Base-by-base conservation (phyloP, 1,140 invertebrate species). In the Drosophila yakuba region DNA sequence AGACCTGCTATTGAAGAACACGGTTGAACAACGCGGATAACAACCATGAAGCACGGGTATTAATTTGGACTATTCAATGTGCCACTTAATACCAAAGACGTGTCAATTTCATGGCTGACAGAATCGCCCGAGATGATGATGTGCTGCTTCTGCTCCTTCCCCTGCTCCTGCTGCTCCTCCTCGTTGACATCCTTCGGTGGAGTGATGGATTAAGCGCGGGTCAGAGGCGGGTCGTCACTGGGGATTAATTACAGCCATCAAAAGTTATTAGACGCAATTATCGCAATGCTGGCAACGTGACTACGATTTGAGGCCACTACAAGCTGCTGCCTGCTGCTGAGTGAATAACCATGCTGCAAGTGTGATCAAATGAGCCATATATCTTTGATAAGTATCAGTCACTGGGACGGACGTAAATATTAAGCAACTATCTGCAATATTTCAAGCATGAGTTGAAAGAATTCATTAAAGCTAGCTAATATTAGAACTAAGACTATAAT, bases 201-300 rank as follows among this genome's bases (percentile, higher is more conserved):
- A 14, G 47, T 28, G 35, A 63, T 60, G 62, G 20, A 61, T 43
- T 10, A 35, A 15, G n/a, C 17, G 35, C 14, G 28, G 58, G 20
- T 17, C 51, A 32, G 39, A 41, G 50, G 15, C 73, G 74, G 60
- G 25, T 48, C 73, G 68, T 68, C 88, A 83, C 75, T 74, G 84
- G 74, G 85, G 88, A 89, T 89, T 89, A 89, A 89, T 89, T 89
- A 90, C 80, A 84, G 85, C 80, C 80, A 89, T 89, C 84, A 89
- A 89, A 89, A 89, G 84, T 89, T 89, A 89, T 89, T 89, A 89
- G 84, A 74, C 80, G 66, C 84, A 89, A 89, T 89, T 89, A 89
- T 89, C 84, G 75, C 83, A 89, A 77, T 88, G 83, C 60, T 43
- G 83, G 79, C 75, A 78, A 83, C 79, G 83, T 83, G 79, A 71